phyloP scores from a whole-genome alignment of 1,140 invertebrate species.

The Drosophila gunungcola region DNA sequence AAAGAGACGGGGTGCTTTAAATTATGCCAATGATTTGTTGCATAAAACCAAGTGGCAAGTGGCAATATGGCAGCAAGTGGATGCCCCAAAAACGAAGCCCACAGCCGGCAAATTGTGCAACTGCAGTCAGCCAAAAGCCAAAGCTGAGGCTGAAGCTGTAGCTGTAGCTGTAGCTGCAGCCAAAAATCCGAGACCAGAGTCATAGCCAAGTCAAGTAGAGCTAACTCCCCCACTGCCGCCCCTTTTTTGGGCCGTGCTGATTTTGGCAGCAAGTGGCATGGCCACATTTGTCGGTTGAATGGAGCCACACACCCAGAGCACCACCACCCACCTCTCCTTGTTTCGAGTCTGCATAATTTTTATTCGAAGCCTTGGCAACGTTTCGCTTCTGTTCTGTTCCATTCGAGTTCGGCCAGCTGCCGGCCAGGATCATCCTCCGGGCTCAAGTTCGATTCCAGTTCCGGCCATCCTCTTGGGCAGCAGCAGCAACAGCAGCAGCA shows the following conservation, averaged over 20 bases:
- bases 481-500: background rate
- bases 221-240: background rate
- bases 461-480: slow-evolving; percentile 16
- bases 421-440: slow-evolving; percentile 1
- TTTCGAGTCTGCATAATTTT: slow-evolving; percentile 77
- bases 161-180: slow-evolving; percentile 41
- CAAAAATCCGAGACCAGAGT: slow-evolving; percentile 20
- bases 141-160: slow-evolving; percentile 42
- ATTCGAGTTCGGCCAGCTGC: slow-evolving; percentile 21
- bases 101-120: slow-evolving; percentile 73
- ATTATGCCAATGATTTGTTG: slow-evolving; percentile 83
- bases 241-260: slow-evolving; percentile 50
- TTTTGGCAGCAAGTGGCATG: slow-evolving; percentile 80
- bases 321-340: slow-evolving; percentile 30
- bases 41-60: slow-evolving; percentile 80
- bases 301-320: slow-evolving; percentile 21
- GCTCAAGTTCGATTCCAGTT: slow-evolving; percentile 18
- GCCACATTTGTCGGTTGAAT: slow-evolving; percentile 80
- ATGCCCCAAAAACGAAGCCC: slow-evolving; percentile 75
- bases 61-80: slow-evolving; percentile 66
- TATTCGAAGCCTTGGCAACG: slow-evolving; percentile 70
- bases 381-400: slow-evolving; percentile 29
- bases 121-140: slow-evolving; percentile 49
- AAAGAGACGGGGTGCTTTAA: slow-evolving; percentile 58
- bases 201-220: slow-evolving; percentile 66